Base-by-base conservation (phyloP, 2,888 invertebrate species). In the Eupithecia subfuscata region DNA sequence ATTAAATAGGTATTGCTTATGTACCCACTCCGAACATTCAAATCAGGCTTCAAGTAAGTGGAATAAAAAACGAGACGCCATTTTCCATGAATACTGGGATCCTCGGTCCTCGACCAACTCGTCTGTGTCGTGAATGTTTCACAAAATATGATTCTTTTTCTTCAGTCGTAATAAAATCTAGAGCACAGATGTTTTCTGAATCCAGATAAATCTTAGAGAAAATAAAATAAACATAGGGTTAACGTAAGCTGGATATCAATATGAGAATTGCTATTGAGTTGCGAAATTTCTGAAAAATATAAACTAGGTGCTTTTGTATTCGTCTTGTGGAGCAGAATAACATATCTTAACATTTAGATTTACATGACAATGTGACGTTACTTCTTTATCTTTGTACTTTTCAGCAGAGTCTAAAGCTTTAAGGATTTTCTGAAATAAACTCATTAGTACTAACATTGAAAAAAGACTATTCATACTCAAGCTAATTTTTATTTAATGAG, bases 131-230 rank as follows among this genome's bases (percentile, higher is more conserved):
- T 71, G 76, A 76, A 76, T 74, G 63, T 69, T 71, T 74, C 37
- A 37, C 7, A 14, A 56, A 63, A 74, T 70, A 60, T 74, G 69
- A 74, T 74, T 71, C 43, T 69, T 60, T 72, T 71, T 76, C 73
- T 52, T 74, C 71, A 74, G 18, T 70, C 48, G 71, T 65, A 74
- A 77, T 77, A 77, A 71, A 74, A 76, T 72, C 72, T 67, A 45
- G 64, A 71, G 56, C 71, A 69, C 71, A 75, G 69, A 74, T 77
- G 74, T 71, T 74, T 73, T 71, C 68, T 69, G 69, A 69, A 71
- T 43, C 74, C 43, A 76, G 74, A 74, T n/a, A 74, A 71, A 76
- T 68, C 71, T 65, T 52, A 75, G 34, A 71, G 16, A 52, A 56
- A 71, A 73, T 70, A 69, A 76, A 67, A 74, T 43, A 43, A 9